Percentiles rank a stretch among this genome's conserved stretches.
Evolutionary conservation across 2,888 invertebrate genomes (phyloP).

Genomic region (Phyto melanocephala): DNA sequence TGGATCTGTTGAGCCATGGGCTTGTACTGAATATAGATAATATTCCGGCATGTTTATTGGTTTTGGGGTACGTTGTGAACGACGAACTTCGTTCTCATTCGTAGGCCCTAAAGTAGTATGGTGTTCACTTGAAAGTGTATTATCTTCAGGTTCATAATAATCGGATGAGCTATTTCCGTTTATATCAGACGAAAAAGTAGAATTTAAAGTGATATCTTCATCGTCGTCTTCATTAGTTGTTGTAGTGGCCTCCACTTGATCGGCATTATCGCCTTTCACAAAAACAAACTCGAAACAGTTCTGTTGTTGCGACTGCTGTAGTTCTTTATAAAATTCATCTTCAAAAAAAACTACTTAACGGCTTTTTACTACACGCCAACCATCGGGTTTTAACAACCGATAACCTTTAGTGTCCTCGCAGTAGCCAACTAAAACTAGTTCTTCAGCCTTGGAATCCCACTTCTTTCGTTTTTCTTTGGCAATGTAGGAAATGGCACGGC

Average conservation of each 20-base stretch:
- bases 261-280: too few relatives aligned
- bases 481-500: conserved; percentile 14
- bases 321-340: conserved; percentile 10
- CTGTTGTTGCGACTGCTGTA: not conserved
- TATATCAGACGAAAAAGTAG: too few relatives aligned
- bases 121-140: not conserved
- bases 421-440: conserved; percentile 47
- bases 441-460: conserved; percentile 33
- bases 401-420: conserved; percentile 40
- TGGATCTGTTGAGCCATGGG: not conserved
- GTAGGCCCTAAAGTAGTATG: not conserved
- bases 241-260: too few relatives aligned
- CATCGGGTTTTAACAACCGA: conserved; percentile 26
- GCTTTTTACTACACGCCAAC: conserved; percentile 19
- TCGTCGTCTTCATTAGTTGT: too few relatives aligned
- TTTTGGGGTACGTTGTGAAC: not conserved
- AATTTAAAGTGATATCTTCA: too few relatives aligned
- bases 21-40: conserved; percentile 16
- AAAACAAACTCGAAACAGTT: not conserved
- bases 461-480: conserved; percentile 38
- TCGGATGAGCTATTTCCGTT: too few relatives aligned
- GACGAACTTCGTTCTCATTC: not conserved
- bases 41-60: not conserved
- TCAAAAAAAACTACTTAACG: conserved; percentile 39
- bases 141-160: conserved; percentile 15